Conservation (phyloP, 2,797 vertebrate genomes). For the Pangasius krempfi region DNA sequence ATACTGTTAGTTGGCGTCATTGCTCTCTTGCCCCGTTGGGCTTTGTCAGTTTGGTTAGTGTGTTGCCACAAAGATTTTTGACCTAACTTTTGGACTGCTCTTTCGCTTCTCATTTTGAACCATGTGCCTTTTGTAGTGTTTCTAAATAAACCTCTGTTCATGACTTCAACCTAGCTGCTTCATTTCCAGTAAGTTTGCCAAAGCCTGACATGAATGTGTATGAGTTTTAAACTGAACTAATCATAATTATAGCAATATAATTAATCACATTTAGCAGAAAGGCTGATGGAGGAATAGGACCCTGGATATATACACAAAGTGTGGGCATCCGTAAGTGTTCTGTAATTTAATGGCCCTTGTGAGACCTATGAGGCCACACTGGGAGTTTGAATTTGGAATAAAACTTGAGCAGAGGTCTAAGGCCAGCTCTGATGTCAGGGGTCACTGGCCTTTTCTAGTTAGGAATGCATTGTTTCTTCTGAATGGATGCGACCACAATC, state of each 20-base stretch:
- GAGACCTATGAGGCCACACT: conserved; percentile 27
- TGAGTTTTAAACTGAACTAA: not conserved
- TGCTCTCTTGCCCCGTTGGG: not conserved
- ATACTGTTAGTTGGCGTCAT: not conserved
- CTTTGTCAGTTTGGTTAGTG: not conserved
- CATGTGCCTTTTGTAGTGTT: not conserved
- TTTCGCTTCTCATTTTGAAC: not conserved
- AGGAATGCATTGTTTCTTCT: conserved; percentile 61
- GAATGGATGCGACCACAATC: conserved; percentile 43
- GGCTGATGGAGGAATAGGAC: conserved; percentile 2
- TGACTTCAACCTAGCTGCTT: not conserved
- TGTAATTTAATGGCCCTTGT: not conserved
- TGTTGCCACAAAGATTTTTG: not conserved
- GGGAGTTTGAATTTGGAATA: conserved; percentile 59
- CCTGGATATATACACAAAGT: not conserved
- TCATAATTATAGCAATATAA: not conserved
- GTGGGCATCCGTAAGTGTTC: not conserved
- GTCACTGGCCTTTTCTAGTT: conserved; percentile 59
- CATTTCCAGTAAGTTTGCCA: not conserved
- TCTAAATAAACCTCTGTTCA: not conserved
- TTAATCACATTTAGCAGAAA: not conserved
- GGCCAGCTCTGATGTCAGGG: conserved; percentile 54
- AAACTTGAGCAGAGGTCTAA: conserved; percentile 50
- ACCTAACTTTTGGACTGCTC: not conserved
- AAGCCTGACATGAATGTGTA: not conserved